Evolutionary conservation across 2,888 invertebrate species (phyloP).

Genomic region (Omphaloscelis lunosa): DNA sequence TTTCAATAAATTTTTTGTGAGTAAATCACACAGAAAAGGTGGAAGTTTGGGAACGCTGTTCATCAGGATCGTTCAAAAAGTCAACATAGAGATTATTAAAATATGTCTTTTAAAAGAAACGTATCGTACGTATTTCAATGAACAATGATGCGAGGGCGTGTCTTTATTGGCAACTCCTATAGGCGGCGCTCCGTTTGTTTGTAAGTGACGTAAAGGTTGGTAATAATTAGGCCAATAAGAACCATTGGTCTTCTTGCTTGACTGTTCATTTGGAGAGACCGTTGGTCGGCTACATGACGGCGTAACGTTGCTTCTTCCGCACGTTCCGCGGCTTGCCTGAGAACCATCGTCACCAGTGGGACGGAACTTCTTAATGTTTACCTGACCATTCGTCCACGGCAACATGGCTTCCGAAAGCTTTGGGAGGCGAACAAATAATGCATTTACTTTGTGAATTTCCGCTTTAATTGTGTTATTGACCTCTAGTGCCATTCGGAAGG

Average conservation of each 20-base stretch:
- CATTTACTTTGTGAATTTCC: slow-evolving; percentile 45
- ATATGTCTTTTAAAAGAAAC: slow-evolving; percentile 6
- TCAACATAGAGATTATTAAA: neutral
- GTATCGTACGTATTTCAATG: slow-evolving; percentile 1
- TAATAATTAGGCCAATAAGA: slow-evolving; percentile 57
- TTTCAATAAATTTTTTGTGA: slow-evolving; percentile 57
- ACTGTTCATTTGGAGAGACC: slow-evolving; percentile 65
- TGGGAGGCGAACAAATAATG: slow-evolving; percentile 28
- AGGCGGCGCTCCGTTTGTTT: slow-evolving; percentile 48
- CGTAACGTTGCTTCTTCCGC: slow-evolving; percentile 74
- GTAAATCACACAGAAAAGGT: slow-evolving; percentile 57
- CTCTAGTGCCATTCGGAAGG: neutral
- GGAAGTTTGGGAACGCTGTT: slow-evolving; percentile 30
- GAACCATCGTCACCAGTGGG: slow-evolving; percentile 73
- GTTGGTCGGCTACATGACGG: slow-evolving; percentile 61
- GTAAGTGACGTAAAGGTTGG: slow-evolving; percentile 20
- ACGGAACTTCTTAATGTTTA: slow-evolving; percentile 64
- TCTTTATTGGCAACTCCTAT: slow-evolving; percentile 61
- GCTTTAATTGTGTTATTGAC: slow-evolving; percentile 34
- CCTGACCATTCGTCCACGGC: slow-evolving; percentile 56
- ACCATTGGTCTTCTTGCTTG: slow-evolving; percentile 31
- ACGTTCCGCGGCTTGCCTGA: slow-evolving; percentile 80
- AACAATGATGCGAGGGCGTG: slow-evolving; percentile 52
- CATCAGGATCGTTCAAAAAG: slow-evolving; percentile 8
- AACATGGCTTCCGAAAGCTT: slow-evolving; percentile 30